Conservation (phyloP, 37 sponge, comb jelly and placozoan species). For the Ianthella basta region DNA sequence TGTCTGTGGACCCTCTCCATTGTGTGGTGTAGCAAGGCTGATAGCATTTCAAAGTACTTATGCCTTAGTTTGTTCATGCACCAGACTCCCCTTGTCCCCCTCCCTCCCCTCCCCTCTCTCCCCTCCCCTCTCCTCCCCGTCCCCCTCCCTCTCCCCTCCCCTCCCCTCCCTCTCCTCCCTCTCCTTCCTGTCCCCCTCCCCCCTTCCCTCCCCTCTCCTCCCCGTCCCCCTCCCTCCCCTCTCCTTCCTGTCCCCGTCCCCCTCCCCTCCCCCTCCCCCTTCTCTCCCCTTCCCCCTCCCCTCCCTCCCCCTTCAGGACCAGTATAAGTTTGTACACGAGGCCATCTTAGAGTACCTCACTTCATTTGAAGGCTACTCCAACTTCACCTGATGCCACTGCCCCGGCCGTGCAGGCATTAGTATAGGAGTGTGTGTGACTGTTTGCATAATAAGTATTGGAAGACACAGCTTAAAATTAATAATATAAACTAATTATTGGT, state of each 20-base stretch:
- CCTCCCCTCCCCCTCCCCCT: too few relatives aligned
- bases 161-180: background rate
- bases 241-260: too few relatives aligned
- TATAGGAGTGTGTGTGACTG: background rate
- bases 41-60: too few relatives aligned
- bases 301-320: conserved; percentile 32
- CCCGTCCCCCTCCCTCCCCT: background rate
- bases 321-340: conserved; percentile 35
- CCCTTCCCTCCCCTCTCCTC: conserved; percentile 6
- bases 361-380: conserved; percentile 56
- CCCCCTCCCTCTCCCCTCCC: background rate
- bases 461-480: background rate
- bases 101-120: background rate
- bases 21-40: too few relatives aligned
- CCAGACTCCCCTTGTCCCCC: background rate
- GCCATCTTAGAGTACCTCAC: conserved; percentile 58
- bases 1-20: too few relatives aligned
- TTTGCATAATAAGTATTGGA: background rate
- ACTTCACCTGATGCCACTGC: conserved; percentile 20
- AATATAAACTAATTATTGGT: too few relatives aligned
- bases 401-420: background rate
- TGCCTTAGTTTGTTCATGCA: too few relatives aligned
- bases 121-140: conserved; percentile 17
- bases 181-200: background rate
- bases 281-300: background rate